A percentile compares a stretch with the other conserved stretches of the same genome.
Evolutionary conservation across 2,797 vertebrate genomes (phyloP).

Genomic region (Channa striata): DNA sequence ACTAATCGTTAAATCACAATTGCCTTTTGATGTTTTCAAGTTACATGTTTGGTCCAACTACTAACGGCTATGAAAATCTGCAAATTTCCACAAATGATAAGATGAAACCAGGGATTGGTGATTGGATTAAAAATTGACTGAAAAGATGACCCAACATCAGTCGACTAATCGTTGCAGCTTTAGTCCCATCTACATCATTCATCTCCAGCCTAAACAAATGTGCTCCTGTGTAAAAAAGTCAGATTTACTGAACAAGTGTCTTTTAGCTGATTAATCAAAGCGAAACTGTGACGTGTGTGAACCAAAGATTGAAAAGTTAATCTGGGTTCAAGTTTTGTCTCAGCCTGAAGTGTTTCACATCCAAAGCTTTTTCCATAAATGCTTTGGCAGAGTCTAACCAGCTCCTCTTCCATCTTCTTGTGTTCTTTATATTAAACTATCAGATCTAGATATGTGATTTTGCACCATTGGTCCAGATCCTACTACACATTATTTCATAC

Average conservation of each 20-base stretch:
- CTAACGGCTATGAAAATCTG: neutral
- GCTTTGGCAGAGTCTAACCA: conserved; percentile 58
- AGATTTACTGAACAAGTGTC: neutral
- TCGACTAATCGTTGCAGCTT: neutral
- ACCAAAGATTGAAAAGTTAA: conserved; percentile 11
- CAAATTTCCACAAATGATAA: neutral
- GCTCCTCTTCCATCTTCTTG: conserved; percentile 24
- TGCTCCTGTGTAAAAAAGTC: neutral
- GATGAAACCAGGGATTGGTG: neutral
- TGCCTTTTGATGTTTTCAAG: neutral
- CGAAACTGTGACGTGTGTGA: conserved; percentile 26
- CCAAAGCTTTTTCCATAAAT: conserved; percentile 40
- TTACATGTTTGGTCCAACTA: neutral
- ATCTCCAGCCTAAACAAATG: neutral
- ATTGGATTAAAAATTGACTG: neutral
- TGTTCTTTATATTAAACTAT: conserved; percentile 43
- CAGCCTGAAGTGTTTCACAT: conserved; percentile 16
- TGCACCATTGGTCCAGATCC: conserved; percentile 63
- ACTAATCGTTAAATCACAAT: neutral
- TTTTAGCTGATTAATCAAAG: neutral
- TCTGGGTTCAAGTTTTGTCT: conserved; percentile 35
- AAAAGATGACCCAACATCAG: too few relatives aligned
- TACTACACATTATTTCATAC: conserved; percentile 65
- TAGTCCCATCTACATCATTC: neutral
- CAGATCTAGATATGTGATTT: conserved; percentile 67